Evolutionary conservation across 2,888 invertebrate genomes (phyloP), one percentile per base, ranked within the genome.

Genomic region (Ormyrus rosae): DNA sequence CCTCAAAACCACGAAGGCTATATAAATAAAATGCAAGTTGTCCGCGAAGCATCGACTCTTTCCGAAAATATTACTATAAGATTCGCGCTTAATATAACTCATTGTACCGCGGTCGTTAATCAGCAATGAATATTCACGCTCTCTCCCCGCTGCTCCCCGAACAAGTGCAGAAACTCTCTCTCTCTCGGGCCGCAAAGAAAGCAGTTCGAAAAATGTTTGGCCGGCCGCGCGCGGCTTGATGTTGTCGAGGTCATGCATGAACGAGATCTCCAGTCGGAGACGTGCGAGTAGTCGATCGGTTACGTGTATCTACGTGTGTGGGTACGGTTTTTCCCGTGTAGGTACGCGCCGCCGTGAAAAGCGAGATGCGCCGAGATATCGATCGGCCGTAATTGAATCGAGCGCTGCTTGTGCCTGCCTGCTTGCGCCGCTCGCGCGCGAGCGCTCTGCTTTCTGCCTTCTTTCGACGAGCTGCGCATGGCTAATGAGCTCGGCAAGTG

Each of bases 331-430:
- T 78, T 71, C 55, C 65, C 72, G 60, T 67, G 60, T 68, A 65
- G 11, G 34, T 34, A 11, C 48, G 58, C 10, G 48, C 60, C 34
- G 34, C 34, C 67, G 61, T 51, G 63, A 60, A 73, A 71, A 60
- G 72, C 55, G 78, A 84, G 83, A 84, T 84, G 84, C 84, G 83
- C 84, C 83, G 82, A 84, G 89, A 89, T 89, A 89, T 83, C 85
- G 86, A 89, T 89, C 89, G 85, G 85, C 85, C 55, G 87, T 90
- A 90, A 90, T 90, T 89, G 89, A 90, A 89, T 90, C 88, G 86
- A 84, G 82, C 85, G 34, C 48, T 50, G 13, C n/a, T 51, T 10
- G 51, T 50, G 50, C 61, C 53, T 13, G 34, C 34, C 48, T 67
- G 46, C 50, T 53, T 45, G 67, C 45, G 13, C 19, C 45, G 73